These are phyloP conservation scores for Axinella damicornis DNA, from an alignment of 37 sponge, comb jelly and placozoan species.

Conservation along the genomic window DNA sequence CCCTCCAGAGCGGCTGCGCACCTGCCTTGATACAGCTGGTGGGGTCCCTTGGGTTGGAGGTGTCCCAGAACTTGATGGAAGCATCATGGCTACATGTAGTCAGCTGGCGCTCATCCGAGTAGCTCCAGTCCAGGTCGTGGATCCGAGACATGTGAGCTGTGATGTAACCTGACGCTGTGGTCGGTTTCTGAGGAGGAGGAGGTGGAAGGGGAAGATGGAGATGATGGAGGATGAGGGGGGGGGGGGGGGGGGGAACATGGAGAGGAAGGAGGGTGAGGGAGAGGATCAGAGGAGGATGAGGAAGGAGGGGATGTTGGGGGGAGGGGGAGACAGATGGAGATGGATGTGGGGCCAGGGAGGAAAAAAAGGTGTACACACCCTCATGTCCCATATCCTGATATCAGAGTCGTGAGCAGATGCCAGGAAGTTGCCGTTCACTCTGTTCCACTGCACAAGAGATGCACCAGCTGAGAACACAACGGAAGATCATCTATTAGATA, in stretches of 20 bases:
- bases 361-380: constrained; percentile 40
- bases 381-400: constrained; percentile 89
- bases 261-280: background rate
- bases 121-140: constrained; percentile 85
- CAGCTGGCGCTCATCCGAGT: constrained; percentile 40
- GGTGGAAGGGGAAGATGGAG: background rate
- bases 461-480: constrained; percentile 81
- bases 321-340: too few species aligned
- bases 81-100: constrained; percentile 89
- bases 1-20: constrained; percentile 73
- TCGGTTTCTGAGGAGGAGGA: constrained; percentile 51
- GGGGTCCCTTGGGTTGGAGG: constrained; percentile 49
- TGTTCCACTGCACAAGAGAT: constrained; percentile 93
- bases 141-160: constrained; percentile 81
- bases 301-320: too few species aligned
- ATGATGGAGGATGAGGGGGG: background rate
- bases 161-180: constrained; percentile 79
- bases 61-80: constrained; percentile 85
- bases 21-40: constrained; percentile 56
- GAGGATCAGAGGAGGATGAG: too few species aligned
- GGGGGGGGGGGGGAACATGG: background rate
- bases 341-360: too few species aligned
- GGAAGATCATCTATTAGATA: too few species aligned
- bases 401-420: constrained; percentile 95
- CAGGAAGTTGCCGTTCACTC: constrained; percentile 72